Evolutionary conservation across 2,888 invertebrate species (phyloP).

Genomic region (Dolomedes plantarius): DNA sequence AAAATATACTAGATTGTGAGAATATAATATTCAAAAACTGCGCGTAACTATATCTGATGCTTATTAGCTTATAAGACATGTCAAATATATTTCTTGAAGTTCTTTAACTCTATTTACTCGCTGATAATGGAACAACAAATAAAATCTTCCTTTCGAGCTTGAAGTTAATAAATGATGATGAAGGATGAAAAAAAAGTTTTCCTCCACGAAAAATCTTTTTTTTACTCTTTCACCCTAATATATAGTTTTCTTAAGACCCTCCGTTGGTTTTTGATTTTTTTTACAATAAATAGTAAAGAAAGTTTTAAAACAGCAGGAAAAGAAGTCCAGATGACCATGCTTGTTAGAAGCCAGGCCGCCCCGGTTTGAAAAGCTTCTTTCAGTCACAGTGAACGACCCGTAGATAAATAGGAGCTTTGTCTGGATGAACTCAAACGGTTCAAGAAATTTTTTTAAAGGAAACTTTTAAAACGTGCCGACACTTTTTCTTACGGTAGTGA

Average conservation of each 20-base stretch:
- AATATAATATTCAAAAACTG: too few relatives aligned
- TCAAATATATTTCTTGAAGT: too few relatives aligned
- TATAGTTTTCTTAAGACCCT: neutral
- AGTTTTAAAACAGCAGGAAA: neutral
- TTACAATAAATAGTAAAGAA: neutral
- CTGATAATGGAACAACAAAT: too few relatives aligned
- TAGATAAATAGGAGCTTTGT: neutral
- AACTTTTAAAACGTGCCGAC: neutral
- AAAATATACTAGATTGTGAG: too few relatives aligned
- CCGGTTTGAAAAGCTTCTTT: neutral
- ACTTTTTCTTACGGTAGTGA: neutral
- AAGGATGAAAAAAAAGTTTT: too few relatives aligned
- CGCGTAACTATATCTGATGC: too few relatives aligned
- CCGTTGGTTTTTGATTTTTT: neutral
- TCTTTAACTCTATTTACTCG: too few relatives aligned
- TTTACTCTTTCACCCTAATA: too few relatives aligned
- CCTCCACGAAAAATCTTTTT: too few relatives aligned
- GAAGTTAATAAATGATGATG: too few relatives aligned
- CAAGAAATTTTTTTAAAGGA: neutral
- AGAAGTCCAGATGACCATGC: neutral
- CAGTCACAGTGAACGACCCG: neutral
- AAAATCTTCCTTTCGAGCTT: too few relatives aligned
- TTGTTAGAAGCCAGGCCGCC: neutral
- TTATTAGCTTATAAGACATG: too few relatives aligned
- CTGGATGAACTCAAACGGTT: neutral